Conservation (phyloP, 1,140 invertebrate species). For the Pantala flavescens region DNA sequence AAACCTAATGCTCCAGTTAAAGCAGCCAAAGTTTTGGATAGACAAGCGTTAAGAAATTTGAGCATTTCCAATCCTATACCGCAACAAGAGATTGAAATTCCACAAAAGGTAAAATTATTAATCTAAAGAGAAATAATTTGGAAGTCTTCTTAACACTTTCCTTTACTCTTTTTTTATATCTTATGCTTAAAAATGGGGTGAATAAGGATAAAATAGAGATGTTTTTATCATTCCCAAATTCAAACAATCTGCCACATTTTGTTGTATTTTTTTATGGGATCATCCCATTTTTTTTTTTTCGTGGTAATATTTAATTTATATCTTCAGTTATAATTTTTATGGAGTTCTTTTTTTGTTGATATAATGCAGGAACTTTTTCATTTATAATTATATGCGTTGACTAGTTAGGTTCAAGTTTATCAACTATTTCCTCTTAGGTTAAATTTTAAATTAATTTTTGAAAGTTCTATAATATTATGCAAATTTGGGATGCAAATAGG, state of each 20-base stretch:
- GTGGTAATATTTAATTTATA: background rate
- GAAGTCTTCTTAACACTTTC: too few relatives aligned
- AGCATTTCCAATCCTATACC: slow-evolving; percentile 73
- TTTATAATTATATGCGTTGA: too few relatives aligned
- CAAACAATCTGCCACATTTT: background rate
- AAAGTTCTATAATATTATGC: background rate
- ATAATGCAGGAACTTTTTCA: background rate
- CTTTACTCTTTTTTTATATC: too few relatives aligned
- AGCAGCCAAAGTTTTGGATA: slow-evolving; percentile 52
- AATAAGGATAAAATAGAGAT: background rate
- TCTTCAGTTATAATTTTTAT: background rate
- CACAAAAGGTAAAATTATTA: slow-evolving; percentile 44
- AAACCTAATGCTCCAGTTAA: slow-evolving; percentile 39
- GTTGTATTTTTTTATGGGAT: background rate
- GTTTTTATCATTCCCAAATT: background rate
- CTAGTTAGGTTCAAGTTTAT: too few relatives aligned
- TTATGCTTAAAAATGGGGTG: background rate
- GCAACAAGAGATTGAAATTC: slow-evolving; percentile 51
- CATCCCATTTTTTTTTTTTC: background rate
- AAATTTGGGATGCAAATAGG: background rate
- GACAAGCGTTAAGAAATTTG: slow-evolving; percentile 55
- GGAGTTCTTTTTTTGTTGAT: background rate
- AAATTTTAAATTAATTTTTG: background rate
- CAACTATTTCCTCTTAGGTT: too few relatives aligned
- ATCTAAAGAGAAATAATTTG: slow-evolving; percentile 12